Conservation (phyloP, 2,113 vertebrate species). For the Ceyx margarethae region DNA sequence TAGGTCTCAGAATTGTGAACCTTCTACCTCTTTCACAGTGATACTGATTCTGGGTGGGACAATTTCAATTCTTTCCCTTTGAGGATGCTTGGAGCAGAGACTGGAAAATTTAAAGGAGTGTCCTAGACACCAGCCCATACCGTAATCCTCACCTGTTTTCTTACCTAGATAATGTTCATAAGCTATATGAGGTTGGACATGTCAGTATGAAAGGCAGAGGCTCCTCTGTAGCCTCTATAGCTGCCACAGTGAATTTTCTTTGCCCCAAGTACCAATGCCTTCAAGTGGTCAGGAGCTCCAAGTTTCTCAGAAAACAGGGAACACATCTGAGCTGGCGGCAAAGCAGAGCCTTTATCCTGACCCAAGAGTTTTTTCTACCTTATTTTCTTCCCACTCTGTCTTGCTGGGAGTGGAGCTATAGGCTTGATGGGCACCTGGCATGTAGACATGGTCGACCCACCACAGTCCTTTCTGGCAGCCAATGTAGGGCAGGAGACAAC, state of each 20-base stretch:
- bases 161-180: neutral
- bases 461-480: neutral
- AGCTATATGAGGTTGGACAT: neutral
- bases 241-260: neutral
- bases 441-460: neutral
- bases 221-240: neutral
- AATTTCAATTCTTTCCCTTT: neutral
- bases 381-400: neutral
- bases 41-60: neutral
- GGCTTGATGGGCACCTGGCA: neutral
- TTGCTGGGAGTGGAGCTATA: neutral
- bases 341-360: neutral
- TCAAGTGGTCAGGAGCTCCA: neutral
- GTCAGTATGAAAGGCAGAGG: neutral
- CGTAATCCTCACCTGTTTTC: neutral
- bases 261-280: neutral
- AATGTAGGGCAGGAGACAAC: neutral
- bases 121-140: neutral
- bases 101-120: neutral
- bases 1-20: neutral
- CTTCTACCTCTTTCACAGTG: neutral
- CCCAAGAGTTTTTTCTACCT: neutral
- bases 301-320: neutral
- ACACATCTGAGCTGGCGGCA: too few relatives aligned
- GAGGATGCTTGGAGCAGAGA: neutral